phyloP scores from a whole-genome alignment of 2,797 vertebrate species.

The Phoeniculus purpureus region DNA sequence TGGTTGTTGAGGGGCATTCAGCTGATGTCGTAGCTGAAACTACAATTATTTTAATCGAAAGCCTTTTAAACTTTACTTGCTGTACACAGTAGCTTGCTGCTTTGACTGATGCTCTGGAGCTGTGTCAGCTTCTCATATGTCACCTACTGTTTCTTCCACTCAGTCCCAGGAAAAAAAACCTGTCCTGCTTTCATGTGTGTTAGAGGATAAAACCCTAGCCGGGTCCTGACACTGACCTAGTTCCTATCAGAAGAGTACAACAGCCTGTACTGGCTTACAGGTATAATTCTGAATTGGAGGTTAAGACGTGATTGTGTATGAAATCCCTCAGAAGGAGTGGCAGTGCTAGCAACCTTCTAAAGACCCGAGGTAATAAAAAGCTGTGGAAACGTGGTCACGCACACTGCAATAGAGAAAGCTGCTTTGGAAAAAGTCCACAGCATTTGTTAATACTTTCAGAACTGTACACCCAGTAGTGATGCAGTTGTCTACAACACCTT shows the following conservation, averaged over 20 bases:
- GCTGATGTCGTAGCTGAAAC: conserved; percentile 16
- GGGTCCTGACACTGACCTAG: background rate
- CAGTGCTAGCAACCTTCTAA: background rate
- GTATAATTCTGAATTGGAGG: background rate
- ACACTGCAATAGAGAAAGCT: background rate
- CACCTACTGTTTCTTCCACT: background rate
- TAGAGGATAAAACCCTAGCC: background rate
- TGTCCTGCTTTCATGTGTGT: rapidly evolving
- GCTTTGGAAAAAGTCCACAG: background rate
- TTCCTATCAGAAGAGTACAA: rapidly evolving
- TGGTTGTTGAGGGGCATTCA: background rate
- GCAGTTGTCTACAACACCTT: background rate
- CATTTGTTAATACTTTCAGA: background rate
- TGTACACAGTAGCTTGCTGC: background rate
- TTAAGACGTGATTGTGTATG: background rate
- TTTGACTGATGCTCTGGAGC: background rate
- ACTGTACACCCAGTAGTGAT: background rate
- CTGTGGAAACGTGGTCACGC: background rate
- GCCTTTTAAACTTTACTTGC: conserved; percentile 26
- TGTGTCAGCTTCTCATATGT: background rate
- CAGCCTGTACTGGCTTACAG: background rate
- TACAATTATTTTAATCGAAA: conserved; percentile 52
- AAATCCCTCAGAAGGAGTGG: background rate
- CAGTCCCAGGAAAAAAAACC: background rate
- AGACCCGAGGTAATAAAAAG: background rate